Conservation (phyloP, 2,888 invertebrate genomes). For the Morpho achilles region DNA sequence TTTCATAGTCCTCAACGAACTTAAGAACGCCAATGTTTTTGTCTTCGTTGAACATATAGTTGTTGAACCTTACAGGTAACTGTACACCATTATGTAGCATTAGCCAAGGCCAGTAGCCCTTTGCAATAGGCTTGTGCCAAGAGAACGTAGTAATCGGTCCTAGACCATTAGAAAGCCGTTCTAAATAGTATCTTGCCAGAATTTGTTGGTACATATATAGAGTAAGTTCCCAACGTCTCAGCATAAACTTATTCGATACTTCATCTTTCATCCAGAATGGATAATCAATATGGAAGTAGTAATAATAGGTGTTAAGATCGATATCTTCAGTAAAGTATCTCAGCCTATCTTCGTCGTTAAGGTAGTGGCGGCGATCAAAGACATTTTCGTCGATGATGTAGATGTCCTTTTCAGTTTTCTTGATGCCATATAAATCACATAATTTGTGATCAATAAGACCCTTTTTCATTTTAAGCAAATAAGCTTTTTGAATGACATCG, state of each 20-base stretch:
- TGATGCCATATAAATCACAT: slow-evolving; percentile 73
- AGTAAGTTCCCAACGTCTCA: slow-evolving; percentile 75
- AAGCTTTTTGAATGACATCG: slow-evolving; percentile 81
- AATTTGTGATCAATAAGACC: slow-evolving; percentile 68
- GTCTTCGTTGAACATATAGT: slow-evolving; percentile 50
- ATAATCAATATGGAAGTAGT: slow-evolving; percentile 79
- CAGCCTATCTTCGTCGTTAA: slow-evolving; percentile 76
- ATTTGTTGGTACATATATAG: slow-evolving; percentile 83
- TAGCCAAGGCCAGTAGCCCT: slow-evolving; percentile 79
- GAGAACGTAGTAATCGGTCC: slow-evolving; percentile 80
- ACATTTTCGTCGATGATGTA: slow-evolving; percentile 83
- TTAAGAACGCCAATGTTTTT: slow-evolving; percentile 40
- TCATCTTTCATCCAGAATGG: slow-evolving; percentile 82
- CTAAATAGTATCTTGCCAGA: slow-evolving; percentile 84
- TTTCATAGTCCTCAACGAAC: slow-evolving; percentile 63
- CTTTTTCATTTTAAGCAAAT: slow-evolving; percentile 71
- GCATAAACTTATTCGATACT: slow-evolving; percentile 51
- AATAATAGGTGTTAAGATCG: slow-evolving; percentile 81
- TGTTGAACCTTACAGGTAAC: slow-evolving; percentile 69
- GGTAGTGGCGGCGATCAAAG: slow-evolving; percentile 74
- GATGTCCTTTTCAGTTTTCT: slow-evolving; percentile 67
- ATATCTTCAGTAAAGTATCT: slow-evolving; percentile 84
- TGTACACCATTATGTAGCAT: slow-evolving; percentile 74
- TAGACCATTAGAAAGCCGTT: slow-evolving; percentile 84
- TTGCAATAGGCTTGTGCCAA: slow-evolving; percentile 57